Evolutionary conservation across 2,113 vertebrate genomes (phyloP).

Genomic region (Microtus pennsylvanicus): DNA sequence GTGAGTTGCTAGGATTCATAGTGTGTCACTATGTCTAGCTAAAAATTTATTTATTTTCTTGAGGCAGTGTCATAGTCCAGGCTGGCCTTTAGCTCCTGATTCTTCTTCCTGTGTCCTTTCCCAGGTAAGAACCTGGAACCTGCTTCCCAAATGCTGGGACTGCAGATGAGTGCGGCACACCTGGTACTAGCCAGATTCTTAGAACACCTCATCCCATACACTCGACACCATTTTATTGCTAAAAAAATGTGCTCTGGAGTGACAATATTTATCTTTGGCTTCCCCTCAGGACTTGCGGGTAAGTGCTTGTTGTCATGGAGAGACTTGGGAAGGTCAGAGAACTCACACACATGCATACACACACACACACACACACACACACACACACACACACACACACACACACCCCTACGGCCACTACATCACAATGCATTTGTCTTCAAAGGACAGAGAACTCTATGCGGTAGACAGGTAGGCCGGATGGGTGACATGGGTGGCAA

Average conservation of each 20-base stretch:
- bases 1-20: neutral
- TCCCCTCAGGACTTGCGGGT: neutral
- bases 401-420: neutral
- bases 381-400: neutral
- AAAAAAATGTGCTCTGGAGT: conserved; percentile 24
- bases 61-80: neutral
- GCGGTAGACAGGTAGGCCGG: no score
- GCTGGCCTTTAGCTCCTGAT: neutral
- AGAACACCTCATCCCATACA: neutral
- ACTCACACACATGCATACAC: neutral
- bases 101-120: neutral
- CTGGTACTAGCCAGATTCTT: neutral
- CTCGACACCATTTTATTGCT: conserved; percentile 42
- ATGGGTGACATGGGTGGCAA: no score
- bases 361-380: neutral
- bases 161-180: neutral
- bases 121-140: neutral
- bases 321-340: accelerated
- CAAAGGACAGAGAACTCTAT: neutral
- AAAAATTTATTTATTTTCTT: neutral
- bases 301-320: neutral
- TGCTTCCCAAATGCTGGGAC: neutral
- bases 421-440: neutral
- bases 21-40: neutral
- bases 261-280: neutral